Percentiles rank a stretch among this genome's conserved stretches.
Evolutionary conservation across 1,140 invertebrate genomes (phyloP).

Genomic region (Drosophila suzukii): DNA sequence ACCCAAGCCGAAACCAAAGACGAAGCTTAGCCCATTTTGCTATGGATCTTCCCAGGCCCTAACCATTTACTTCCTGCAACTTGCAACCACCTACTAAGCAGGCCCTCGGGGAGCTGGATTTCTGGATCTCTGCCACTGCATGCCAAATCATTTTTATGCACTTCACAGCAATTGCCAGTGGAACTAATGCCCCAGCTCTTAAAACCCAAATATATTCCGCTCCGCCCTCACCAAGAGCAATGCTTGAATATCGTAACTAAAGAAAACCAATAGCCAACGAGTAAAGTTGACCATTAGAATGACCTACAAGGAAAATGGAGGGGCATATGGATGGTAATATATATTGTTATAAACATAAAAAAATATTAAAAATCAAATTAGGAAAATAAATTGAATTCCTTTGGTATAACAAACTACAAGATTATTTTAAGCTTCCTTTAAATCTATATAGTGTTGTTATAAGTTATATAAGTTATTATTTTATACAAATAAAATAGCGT

Average conservation of each 20-base stretch:
- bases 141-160: conserved; percentile 77
- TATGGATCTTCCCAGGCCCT: conserved; percentile 60
- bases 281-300: conserved; percentile 8
- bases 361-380: not conserved
- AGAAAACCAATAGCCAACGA: conserved; percentile 14
- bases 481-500: no score
- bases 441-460: no score
- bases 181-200: conserved; percentile 63
- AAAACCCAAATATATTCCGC: conserved; percentile 59
- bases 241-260: conserved; percentile 24
- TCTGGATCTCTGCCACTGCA: conserved; percentile 66
- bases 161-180: conserved; percentile 71
- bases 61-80: conserved; percentile 45
- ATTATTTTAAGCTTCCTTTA: no score
- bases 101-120: conserved; percentile 4
- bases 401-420: no score
- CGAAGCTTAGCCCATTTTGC: conserved; percentile 2
- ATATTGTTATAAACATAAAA: no score
- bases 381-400: no score
- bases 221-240: conserved; percentile 68
- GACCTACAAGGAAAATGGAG: not conserved
- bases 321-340: not conserved
- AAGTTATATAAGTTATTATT: no score
- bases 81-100: conserved; percentile 34
- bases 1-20: no score